These are phyloP conservation scores for Megamerina dolium DNA, from an alignment of 2,888 invertebrate genomes.

Conservation along the genomic window DNA sequence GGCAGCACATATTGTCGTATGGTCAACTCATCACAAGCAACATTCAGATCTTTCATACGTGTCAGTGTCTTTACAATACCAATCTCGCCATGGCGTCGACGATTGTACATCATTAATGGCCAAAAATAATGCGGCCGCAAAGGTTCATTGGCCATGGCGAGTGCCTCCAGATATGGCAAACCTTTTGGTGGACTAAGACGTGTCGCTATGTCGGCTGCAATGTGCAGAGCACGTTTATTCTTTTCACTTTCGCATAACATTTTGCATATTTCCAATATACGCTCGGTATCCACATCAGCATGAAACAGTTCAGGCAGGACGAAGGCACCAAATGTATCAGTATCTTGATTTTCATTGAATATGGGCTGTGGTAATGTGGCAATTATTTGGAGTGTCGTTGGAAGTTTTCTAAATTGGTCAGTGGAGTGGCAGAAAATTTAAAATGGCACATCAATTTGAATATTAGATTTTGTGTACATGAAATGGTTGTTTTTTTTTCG, in stretches of 20 bases:
- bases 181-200: constrained; percentile 33
- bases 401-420: constrained; percentile 20
- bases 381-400: constrained; percentile 43
- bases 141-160: constrained; percentile 27
- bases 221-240: constrained; percentile 47
- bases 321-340: constrained; percentile 54
- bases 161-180: constrained; percentile 28
- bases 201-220: constrained; percentile 54
- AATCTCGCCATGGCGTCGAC: constrained; percentile 52
- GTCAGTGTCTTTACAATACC: constrained; percentile 53
- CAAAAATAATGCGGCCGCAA: constrained; percentile 61
- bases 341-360: constrained; percentile 49
- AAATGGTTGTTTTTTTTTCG: too few relatives aligned
- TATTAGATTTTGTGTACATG: too few relatives aligned
- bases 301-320: constrained; percentile 58
- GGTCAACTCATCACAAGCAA: constrained; percentile 56
- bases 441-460: too few relatives aligned
- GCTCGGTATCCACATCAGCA: constrained; percentile 41
- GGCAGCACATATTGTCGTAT: constrained; percentile 55
- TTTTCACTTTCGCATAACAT: constrained; percentile 33
- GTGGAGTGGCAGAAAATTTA: too few relatives aligned
- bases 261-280: constrained; percentile 39
- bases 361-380: constrained; percentile 34
- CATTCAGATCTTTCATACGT: constrained; percentile 53
- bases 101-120: constrained; percentile 56